These are phyloP conservation scores for Oligia strigilis DNA, from an alignment of 2,888 invertebrate genomes.

Conservation along the genomic window DNA sequence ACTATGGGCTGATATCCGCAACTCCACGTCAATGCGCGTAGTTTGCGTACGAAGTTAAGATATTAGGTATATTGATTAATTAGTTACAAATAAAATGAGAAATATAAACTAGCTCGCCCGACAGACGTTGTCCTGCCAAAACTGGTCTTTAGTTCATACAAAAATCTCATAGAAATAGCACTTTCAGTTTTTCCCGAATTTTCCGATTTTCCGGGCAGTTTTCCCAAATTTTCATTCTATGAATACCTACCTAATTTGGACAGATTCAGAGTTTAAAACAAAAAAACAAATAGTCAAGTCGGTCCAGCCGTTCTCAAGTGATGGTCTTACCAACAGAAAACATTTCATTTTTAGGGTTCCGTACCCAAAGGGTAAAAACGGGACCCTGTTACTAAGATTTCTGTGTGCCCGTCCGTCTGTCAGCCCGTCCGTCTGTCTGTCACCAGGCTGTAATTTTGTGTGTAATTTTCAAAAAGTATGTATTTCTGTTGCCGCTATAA, in stretches of 20 bases:
- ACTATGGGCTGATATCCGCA: too few relatives aligned
- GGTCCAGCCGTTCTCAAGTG: not conserved
- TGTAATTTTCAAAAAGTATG: too few relatives aligned
- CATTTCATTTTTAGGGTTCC: not conserved
- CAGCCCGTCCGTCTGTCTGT: too few relatives aligned
- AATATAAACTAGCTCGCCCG: not conserved
- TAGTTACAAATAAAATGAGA: not conserved
- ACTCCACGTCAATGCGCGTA: too few relatives aligned
- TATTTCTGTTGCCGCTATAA: too few relatives aligned
- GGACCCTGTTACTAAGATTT: too few relatives aligned
- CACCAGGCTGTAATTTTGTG: too few relatives aligned
- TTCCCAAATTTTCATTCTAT: not conserved
- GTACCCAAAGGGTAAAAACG: too few relatives aligned
- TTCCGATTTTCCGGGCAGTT: not conserved
- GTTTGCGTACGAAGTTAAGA: too few relatives aligned
- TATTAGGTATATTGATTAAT: not conserved
- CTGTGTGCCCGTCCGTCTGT: too few relatives aligned
- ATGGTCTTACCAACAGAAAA: not conserved
- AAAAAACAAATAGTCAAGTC: not conserved
- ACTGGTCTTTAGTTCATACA: not conserved
- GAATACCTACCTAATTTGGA: not conserved
- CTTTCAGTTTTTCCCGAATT: not conserved
- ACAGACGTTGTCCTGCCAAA: too few relatives aligned
- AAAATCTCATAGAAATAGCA: not conserved
- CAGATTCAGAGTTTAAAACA: not conserved